Conservation (phyloP, 2,888 invertebrate species). For the Andrena trimmerana region DNA sequence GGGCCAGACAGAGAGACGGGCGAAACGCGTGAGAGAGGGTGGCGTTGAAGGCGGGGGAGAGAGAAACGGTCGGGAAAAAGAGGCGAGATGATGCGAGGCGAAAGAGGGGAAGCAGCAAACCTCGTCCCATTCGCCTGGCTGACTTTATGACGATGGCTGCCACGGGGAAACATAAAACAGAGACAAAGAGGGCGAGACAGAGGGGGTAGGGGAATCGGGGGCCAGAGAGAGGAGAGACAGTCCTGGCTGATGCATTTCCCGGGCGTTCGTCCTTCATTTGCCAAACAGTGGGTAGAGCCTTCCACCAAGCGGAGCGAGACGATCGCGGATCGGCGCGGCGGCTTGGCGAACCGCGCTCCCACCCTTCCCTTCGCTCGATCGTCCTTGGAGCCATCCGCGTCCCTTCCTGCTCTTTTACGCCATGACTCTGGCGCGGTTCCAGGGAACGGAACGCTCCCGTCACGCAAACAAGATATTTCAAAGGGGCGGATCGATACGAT, state of each 20-base stretch:
- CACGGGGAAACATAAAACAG: slow-evolving; percentile 78
- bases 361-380: slow-evolving; percentile 1
- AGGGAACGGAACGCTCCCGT: neutral
- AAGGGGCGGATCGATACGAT: neutral
- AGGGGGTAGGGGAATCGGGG: slow-evolving; percentile 33
- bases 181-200: slow-evolving; percentile 67
- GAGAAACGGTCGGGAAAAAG: slow-evolving; percentile 4
- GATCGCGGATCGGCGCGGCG: slow-evolving; percentile 46
- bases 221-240: slow-evolving; percentile 45
- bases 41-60: slow-evolving; percentile 7
- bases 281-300: slow-evolving; percentile 72
- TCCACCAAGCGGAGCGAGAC: slow-evolving; percentile 57
- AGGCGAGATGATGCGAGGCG: slow-evolving; percentile 14
- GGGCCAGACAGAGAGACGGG: slow-evolving; percentile 6
- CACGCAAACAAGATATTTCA: slow-evolving; percentile 1
- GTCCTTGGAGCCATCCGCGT: neutral
- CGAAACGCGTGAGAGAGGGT: slow-evolving; percentile 2
- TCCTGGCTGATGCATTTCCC: slow-evolving; percentile 59
- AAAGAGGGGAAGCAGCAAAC: slow-evolving; percentile 60
- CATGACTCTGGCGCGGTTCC: slow-evolving; percentile 10
- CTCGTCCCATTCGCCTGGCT: slow-evolving; percentile 80
- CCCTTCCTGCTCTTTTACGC: slow-evolving; percentile 9
- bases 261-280: slow-evolving; percentile 75
- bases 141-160: slow-evolving; percentile 83
- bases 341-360: slow-evolving; percentile 11